phyloP scores from a whole-genome alignment of 2,888 invertebrate species.

The Timema podura region DNA sequence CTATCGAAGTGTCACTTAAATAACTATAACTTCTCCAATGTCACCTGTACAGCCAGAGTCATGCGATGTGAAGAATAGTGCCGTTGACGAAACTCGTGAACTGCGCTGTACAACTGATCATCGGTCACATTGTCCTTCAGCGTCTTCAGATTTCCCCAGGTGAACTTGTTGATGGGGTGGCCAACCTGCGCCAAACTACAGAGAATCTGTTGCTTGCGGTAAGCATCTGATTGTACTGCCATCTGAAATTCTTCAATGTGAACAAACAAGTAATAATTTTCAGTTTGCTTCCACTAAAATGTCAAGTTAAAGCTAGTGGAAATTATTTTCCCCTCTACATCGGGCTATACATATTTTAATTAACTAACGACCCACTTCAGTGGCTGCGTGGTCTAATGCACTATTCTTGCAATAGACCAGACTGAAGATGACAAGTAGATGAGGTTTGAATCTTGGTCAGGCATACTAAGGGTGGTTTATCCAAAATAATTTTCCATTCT shows the following conservation, averaged over 20 bases:
- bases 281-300: not conserved
- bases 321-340: not conserved
- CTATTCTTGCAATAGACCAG: too few species aligned
- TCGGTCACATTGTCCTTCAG: conserved; percentile 64
- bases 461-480: too few species aligned
- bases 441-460: too few species aligned
- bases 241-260: conserved; percentile 70
- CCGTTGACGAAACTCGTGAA: conserved; percentile 69
- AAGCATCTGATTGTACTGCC: conserved; percentile 67
- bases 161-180: conserved; percentile 72
- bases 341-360: too few species aligned
- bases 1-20: too few species aligned
- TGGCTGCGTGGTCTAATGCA: too few species aligned
- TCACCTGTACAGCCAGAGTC: conserved; percentile 78
- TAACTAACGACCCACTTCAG: too few species aligned
- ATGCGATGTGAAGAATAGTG: conserved; percentile 86
- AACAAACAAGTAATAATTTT: not conserved
- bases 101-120: conserved; percentile 60
- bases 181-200: conserved; percentile 61
- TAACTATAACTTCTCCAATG: conserved; percentile 28
- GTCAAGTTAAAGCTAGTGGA: not conserved
- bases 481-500: too few species aligned
- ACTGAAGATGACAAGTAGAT: too few species aligned
- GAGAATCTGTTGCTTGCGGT: conserved; percentile 72
- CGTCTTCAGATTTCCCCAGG: conserved; percentile 80